phyloP scores from a whole-genome alignment of 1,140 invertebrate genomes.

The Andrena cerasifolii region DNA sequence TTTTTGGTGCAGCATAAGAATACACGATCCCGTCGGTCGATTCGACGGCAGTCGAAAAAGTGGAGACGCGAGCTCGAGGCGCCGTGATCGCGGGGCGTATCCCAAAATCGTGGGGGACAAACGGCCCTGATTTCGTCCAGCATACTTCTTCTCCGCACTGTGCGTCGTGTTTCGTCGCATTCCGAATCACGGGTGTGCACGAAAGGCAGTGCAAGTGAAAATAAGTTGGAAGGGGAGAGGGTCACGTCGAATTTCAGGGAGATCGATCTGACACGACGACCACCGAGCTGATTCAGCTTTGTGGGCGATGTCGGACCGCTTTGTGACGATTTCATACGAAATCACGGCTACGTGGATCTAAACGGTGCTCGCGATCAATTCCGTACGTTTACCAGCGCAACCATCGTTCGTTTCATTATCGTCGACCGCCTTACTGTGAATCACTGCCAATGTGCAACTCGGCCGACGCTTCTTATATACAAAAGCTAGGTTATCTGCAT shows the following conservation, averaged over 20 bases:
- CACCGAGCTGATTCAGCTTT: constrained; percentile 21
- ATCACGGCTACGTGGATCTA: background rate
- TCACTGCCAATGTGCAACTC: constrained; percentile 80
- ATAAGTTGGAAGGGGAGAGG: background rate
- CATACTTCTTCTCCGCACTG: constrained; percentile 28
- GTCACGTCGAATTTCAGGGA: background rate
- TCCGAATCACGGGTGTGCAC: constrained; percentile 38
- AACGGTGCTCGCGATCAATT: background rate
- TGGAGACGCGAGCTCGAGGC: constrained; percentile 38
- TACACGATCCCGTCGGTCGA: constrained; percentile 33
- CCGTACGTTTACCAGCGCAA: background rate
- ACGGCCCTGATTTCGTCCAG: constrained; percentile 21
- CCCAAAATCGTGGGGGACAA: constrained; percentile 61
- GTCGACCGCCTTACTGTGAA: constrained; percentile 30
- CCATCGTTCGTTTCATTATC: constrained; percentile 16
- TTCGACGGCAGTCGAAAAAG: constrained; percentile 37
- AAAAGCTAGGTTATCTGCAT: constrained; percentile 80
- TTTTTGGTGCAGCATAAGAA: constrained; percentile 54
- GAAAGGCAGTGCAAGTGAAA: constrained; percentile 19
- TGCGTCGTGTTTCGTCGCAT: constrained; percentile 39
- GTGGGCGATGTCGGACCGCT: constrained; percentile 37
- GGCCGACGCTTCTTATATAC: constrained; percentile 77
- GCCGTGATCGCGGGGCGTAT: constrained; percentile 67
- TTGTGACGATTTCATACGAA: background rate
- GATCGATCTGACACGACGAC: constrained; percentile 47